phyloP scores from a whole-genome alignment of 1,140 invertebrate genomes.

The Eriocheir sinensis region DNA sequence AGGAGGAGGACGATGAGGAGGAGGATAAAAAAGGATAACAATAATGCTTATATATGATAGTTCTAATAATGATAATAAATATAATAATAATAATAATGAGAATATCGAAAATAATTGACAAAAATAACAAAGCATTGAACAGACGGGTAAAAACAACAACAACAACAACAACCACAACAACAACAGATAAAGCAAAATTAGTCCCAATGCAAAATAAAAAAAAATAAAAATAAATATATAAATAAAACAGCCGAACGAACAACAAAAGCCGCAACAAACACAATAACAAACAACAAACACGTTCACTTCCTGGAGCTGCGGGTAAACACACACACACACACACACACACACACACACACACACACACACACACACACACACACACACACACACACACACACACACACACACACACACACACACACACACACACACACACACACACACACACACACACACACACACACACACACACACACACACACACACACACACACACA shows the following conservation, averaged over 20 bases:
- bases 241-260: neutral
- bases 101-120: neutral
- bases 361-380: conserved; percentile 29
- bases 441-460: too few species aligned
- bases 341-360: neutral
- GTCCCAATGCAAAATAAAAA: neutral
- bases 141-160: neutral
- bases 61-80: neutral
- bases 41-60: neutral
- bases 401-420: too few species aligned
- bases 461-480: too few species aligned
- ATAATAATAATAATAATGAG: neutral
- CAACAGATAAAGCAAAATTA: neutral
- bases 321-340: neutral
- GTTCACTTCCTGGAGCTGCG: neutral
- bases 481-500: too few species aligned
- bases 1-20: neutral
- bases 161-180: neutral
- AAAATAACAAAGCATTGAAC: neutral
- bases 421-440: too few species aligned
- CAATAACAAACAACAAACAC: neutral
- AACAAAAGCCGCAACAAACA: neutral
- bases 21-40: neutral
- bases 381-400: conserved; percentile 58
- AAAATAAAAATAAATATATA: neutral